Conservation (phyloP, 2,888 invertebrate genomes). For the Idaea aversata region DNA sequence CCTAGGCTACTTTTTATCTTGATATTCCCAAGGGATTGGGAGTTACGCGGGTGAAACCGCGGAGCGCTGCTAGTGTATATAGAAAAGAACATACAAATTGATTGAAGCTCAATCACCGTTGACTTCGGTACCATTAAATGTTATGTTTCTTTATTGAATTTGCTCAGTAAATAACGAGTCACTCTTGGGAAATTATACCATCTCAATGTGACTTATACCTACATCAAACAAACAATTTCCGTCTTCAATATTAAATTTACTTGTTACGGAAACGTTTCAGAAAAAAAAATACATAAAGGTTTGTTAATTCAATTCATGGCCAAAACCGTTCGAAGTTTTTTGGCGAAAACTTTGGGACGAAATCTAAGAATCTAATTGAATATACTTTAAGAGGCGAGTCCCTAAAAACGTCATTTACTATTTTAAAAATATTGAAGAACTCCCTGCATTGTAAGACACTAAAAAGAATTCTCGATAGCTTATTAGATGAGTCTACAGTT, state of each 20-base stretch:
- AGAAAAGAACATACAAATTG: not conserved
- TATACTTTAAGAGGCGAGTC: too few species aligned
- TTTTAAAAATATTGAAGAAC: too few species aligned
- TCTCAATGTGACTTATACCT: constrained; percentile 19
- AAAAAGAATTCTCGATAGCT: too few species aligned
- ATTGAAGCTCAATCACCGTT: not conserved
- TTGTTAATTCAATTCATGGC: not conserved
- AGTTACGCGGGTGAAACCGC: too few species aligned
- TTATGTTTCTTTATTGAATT: not conserved
- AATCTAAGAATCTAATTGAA: not conserved
- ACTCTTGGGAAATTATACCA: constrained; percentile 26
- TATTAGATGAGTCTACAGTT: too few species aligned
- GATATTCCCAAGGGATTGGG: too few species aligned
- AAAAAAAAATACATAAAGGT: not conserved
- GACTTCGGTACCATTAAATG: not conserved
- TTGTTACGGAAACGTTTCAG: not conserved
- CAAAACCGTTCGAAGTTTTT: not conserved
- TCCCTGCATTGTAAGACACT: too few species aligned
- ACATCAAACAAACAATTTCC: constrained; percentile 20
- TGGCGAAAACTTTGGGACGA: not conserved
- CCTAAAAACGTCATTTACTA: too few species aligned
- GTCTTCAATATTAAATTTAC: not conserved
- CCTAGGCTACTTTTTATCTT: too few species aligned
- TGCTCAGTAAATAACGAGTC: constrained; percentile 2
- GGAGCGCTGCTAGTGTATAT: too few species aligned